A percentile compares a stretch with the other conserved stretches of the same genome.
Evolutionary conservation across 2,113 vertebrate genomes (phyloP).

Genomic region (Marcusenius ussheri): DNA sequence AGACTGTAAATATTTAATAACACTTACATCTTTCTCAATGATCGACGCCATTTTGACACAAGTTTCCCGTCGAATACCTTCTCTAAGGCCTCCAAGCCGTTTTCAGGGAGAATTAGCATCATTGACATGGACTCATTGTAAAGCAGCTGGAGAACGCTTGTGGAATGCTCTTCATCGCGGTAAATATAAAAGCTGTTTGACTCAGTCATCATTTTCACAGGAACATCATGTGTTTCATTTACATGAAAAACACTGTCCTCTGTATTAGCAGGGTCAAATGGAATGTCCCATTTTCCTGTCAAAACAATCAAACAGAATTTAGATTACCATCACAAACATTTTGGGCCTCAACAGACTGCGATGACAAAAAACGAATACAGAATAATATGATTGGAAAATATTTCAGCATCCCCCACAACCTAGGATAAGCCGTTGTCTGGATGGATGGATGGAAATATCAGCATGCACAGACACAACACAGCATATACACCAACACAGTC

Average conservation of each 20-base stretch:
- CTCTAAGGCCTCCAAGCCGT: slow-evolving; percentile 49
- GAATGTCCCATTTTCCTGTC: slow-evolving; percentile 57
- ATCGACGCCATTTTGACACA: slow-evolving; percentile 53
- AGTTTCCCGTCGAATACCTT: slow-evolving; percentile 30
- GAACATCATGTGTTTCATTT: slow-evolving; percentile 47
- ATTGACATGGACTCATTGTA: slow-evolving; percentile 58
- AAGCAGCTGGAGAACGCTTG: slow-evolving; percentile 60
- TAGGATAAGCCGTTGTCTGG: not conserved
- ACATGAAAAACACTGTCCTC: slow-evolving; percentile 41
- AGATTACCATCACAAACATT: not conserved
- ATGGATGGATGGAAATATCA: not conserved
- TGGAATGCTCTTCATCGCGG: slow-evolving; percentile 58
- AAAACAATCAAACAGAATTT: not conserved
- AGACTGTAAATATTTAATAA: not conserved
- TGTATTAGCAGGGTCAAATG: slow-evolving; percentile 45
- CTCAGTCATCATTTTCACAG: slow-evolving; percentile 61
- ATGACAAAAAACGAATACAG: not conserved
- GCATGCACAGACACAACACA: not conserved
- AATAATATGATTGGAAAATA: not conserved
- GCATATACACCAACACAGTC: not conserved
- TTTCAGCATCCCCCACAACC: not conserved
- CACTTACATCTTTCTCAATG: slow-evolving; percentile 40
- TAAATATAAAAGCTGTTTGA: slow-evolving; percentile 22
- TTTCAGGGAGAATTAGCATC: slow-evolving; percentile 54
- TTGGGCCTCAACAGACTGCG: not conserved